A percentile compares a stretch with the other conserved stretches of the same genome.
Evolutionary conservation across 2,113 vertebrate species (phyloP).

Genomic region (Saguinus midas): DNA sequence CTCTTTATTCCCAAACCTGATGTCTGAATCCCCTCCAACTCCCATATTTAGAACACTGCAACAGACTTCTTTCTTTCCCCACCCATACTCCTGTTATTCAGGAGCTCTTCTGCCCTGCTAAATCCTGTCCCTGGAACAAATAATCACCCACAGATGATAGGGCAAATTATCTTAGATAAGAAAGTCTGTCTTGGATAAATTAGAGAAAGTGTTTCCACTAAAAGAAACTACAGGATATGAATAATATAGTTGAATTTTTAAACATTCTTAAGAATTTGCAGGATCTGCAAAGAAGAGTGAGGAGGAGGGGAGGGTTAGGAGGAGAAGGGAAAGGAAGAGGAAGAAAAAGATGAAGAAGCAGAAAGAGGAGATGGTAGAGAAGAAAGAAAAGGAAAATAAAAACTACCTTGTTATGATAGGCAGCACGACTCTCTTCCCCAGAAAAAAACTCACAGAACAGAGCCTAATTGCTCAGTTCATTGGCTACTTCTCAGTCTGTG

Average conservation of each 20-base stretch:
- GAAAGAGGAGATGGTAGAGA: neutral
- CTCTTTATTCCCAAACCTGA: neutral
- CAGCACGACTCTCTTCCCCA: neutral
- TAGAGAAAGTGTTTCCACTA: neutral
- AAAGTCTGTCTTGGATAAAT: neutral
- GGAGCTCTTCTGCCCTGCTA: neutral
- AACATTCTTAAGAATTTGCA: neutral
- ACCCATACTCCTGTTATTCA: neutral
- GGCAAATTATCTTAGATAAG: neutral
- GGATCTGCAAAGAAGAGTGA: no score
- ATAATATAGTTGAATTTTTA: neutral
- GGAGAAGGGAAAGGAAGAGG: neutral
- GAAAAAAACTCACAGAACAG: neutral
- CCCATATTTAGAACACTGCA: neutral
- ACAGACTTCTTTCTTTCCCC: neutral
- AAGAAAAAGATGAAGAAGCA: neutral
- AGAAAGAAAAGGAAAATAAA: neutral
- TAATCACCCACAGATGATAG: neutral
- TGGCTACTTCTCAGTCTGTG: neutral
- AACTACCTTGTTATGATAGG: neutral
- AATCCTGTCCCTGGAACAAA: neutral
- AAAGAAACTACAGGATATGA: neutral
- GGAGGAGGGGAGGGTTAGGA: fast-evolving
- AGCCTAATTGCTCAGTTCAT: neutral
- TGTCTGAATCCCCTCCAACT: neutral